These are phyloP conservation scores for Rambutsinella grinnellia DNA, from an alignment of 2,888 invertebrate species.

Conservation along the genomic window DNA sequence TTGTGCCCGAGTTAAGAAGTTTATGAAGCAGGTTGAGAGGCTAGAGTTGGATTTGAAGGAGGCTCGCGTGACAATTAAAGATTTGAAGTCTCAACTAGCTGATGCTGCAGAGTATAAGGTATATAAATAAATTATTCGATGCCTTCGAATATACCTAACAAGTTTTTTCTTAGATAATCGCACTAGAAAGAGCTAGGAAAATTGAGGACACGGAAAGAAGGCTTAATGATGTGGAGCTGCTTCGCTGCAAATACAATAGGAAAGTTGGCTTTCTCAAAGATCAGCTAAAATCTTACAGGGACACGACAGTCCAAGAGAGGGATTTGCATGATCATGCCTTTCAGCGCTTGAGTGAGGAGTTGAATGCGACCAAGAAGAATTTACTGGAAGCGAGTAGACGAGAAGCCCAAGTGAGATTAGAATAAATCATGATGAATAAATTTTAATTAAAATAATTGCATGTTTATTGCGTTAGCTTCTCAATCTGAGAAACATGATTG, in stretches of 20 bases:
- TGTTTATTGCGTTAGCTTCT: conserved; percentile 71
- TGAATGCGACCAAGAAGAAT: conserved; percentile 80
- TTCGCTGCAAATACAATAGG: conserved; percentile 81
- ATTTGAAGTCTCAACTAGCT: conserved; percentile 86
- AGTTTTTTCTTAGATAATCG: conserved; percentile 82
- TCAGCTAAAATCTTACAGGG: conserved; percentile 70
- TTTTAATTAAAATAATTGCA: background rate
- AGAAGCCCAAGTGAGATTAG: conserved; percentile 75
- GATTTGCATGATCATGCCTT: conserved; percentile 78
- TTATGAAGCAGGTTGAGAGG: conserved; percentile 86
- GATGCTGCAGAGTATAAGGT: conserved; percentile 91
- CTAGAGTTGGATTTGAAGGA: conserved; percentile 84
- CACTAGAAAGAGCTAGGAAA: conserved; percentile 85
- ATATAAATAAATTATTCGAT: conserved; percentile 46
- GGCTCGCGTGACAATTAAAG: conserved; percentile 84
- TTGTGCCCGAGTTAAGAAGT: conserved; percentile 79
- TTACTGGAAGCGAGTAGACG: conserved; percentile 81
- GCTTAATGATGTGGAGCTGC: conserved; percentile 83
- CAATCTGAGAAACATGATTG: conserved; percentile 82
- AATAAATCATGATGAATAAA: background rate
- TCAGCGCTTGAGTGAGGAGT: conserved; percentile 80
- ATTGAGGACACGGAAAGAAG: conserved; percentile 87
- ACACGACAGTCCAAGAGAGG: conserved; percentile 60
- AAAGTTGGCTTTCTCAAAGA: conserved; percentile 81
- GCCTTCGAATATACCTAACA: background rate